A percentile compares a stretch with the other conserved stretches of the same genome.
These are phyloP conservation scores for Amphipyra berbera DNA, from an alignment of 2,888 invertebrate genomes.

Conservation along the genomic window DNA sequence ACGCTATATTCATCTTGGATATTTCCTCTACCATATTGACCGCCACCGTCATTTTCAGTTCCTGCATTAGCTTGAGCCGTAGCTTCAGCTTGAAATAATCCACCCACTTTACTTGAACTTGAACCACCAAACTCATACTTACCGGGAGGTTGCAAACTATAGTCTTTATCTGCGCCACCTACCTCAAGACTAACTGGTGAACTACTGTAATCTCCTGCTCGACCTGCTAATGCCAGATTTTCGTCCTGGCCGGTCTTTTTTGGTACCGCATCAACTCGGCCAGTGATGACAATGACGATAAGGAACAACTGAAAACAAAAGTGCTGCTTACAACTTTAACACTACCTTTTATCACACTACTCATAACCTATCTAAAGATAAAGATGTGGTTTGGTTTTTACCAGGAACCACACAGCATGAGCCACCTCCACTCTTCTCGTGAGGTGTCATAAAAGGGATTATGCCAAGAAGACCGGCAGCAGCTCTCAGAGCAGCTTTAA, in stretches of 20 bases:
- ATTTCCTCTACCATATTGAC: not conserved
- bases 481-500: too few relatives aligned
- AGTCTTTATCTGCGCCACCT: not conserved
- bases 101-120: not conserved
- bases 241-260: not conserved
- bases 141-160: slow-evolving; percentile 1
- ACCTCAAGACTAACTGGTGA: not conserved
- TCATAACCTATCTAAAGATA: too few relatives aligned
- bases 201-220: not conserved
- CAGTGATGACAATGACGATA: not conserved
- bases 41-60: not conserved
- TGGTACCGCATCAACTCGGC: slow-evolving; percentile 6
- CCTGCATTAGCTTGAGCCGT: not conserved
- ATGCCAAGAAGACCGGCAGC: too few relatives aligned
- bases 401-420: too few relatives aligned
- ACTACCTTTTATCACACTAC: too few relatives aligned
- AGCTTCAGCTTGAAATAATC: slow-evolving; percentile 1
- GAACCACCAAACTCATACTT: not conserved
- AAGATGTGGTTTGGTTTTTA: too few relatives aligned
- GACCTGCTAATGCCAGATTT: not conserved
- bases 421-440: too few relatives aligned
- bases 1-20: not conserved
- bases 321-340: too few relatives aligned
- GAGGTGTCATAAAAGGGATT: too few relatives aligned
- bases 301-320: slow-evolving; percentile 24